A percentile compares a stretch with the other conserved stretches of the same genome.
These are phyloP conservation scores for Diaphora mendica DNA, from an alignment of 2,888 invertebrate species.

Conservation along the genomic window DNA sequence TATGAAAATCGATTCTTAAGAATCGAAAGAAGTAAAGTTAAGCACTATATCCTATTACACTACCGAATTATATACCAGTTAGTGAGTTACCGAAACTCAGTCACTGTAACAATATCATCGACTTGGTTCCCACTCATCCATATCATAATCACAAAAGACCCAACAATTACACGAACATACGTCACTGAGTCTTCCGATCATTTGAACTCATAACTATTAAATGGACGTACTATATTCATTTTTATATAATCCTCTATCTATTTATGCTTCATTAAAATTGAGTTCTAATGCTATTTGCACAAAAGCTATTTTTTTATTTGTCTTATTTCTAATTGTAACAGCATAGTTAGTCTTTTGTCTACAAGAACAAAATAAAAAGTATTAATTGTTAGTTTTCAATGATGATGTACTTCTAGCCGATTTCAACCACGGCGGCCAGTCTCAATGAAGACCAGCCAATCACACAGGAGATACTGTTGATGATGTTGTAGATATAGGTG, in stretches of 20 bases:
- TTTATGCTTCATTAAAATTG: neutral
- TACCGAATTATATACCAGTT: neutral
- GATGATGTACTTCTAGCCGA: no score
- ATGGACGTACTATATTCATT: neutral
- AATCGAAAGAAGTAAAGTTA: no score
- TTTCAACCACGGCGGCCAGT: no score
- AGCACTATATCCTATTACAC: neutral
- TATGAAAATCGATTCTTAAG: no score
- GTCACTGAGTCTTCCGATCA: neutral
- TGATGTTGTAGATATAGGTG: no score
- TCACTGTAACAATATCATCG: constrained; percentile 8
- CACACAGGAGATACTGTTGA: no score
- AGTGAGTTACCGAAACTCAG: neutral
- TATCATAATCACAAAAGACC: neutral
- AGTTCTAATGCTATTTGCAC: neutral
- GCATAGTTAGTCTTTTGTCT: neutral
- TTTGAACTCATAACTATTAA: neutral
- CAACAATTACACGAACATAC: neutral
- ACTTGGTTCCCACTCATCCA: neutral
- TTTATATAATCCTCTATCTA: neutral
- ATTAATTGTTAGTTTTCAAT: no score
- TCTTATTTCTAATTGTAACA: neutral
- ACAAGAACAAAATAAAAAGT: no score
- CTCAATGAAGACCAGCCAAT: no score
- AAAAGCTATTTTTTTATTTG: neutral